Conservation (phyloP, 2,113 vertebrate species). For the Camelus bactrianus region DNA sequence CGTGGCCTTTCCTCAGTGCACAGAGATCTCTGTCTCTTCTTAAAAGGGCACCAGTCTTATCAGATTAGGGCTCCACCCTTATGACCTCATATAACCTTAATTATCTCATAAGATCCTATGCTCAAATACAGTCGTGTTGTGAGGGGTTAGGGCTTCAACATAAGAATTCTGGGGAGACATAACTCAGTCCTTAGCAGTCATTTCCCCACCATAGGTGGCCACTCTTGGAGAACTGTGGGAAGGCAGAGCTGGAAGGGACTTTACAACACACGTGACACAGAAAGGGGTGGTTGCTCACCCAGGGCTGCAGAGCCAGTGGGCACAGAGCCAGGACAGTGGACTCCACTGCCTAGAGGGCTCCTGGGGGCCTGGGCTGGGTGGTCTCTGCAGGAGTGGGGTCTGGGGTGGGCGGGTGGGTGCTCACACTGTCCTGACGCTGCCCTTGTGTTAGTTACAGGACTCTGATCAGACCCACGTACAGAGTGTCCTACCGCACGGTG, state of each 20-base stretch:
- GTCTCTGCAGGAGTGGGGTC: background rate
- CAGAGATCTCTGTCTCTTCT: background rate
- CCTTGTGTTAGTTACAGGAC: conserved; percentile 95
- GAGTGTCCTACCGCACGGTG: conserved; percentile 93
- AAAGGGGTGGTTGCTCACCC: background rate
- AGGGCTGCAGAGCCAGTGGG: background rate
- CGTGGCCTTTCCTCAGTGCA: too few species aligned
- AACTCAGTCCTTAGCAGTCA: background rate
- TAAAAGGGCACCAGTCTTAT: background rate
- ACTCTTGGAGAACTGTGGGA: background rate
- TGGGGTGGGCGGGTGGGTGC: rapidly evolving
- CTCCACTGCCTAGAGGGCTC: background rate
- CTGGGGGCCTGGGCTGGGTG: background rate
- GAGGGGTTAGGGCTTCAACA: background rate
- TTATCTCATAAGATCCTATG: background rate
- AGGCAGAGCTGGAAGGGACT: background rate
- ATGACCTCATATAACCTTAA: background rate
- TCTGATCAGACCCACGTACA: conserved; percentile 94
- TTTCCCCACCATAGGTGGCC: background rate
- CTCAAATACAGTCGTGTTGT: background rate
- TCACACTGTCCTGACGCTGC: conserved; percentile 71
- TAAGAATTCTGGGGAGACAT: background rate
- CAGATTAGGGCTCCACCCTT: background rate
- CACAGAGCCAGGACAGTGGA: background rate
- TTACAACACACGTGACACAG: background rate